Conservation (phyloP, 1,140 invertebrate species). For the Drosophila nikananu region DNA sequence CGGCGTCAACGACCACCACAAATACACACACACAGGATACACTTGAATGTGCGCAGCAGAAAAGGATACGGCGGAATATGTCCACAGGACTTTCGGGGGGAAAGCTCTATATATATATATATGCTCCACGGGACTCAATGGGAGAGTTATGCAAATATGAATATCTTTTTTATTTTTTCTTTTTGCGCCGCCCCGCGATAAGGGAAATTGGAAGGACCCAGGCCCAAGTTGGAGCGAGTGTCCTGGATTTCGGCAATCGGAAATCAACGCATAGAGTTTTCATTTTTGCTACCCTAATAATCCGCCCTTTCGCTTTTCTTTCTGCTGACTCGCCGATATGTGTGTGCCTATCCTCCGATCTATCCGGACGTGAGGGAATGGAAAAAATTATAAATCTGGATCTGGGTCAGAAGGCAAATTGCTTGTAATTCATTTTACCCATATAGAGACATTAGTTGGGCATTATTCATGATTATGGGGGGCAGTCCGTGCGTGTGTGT, state of each 20-base stretch:
- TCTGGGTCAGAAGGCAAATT: conserved; percentile 55
- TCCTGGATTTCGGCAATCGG: conserved; percentile 39
- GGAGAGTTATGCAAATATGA: conserved; percentile 59
- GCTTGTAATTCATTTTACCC: conserved; percentile 48
- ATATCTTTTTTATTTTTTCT: conserved; percentile 10
- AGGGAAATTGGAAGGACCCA: conserved; percentile 12
- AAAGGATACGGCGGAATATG: conserved; percentile 9
- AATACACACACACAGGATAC: conserved; percentile 4
- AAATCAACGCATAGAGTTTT: conserved; percentile 35
- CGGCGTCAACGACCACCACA: conserved; percentile 51
- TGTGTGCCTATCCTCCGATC: conserved; percentile 26
- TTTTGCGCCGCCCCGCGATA: conserved; percentile 17
- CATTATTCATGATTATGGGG: conserved; percentile 44
- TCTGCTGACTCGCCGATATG: conserved; percentile 50
- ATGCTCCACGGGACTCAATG: conserved; percentile 43
- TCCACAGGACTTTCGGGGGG: conserved; percentile 1
- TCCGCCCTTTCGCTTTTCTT: conserved; percentile 35
- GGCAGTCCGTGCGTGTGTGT: background rate
- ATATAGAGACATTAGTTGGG: conserved; percentile 39
- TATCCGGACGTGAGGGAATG: conserved; percentile 31
- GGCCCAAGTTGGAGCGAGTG: conserved; percentile 22
- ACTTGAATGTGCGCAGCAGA: conserved; percentile 33
- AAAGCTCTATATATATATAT: conserved; percentile 8
- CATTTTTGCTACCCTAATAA: conserved; percentile 46
- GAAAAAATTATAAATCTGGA: conserved; percentile 59